Evolutionary conservation across 2,888 invertebrate genomes (phyloP).

Genomic region (Thera britannica): DNA sequence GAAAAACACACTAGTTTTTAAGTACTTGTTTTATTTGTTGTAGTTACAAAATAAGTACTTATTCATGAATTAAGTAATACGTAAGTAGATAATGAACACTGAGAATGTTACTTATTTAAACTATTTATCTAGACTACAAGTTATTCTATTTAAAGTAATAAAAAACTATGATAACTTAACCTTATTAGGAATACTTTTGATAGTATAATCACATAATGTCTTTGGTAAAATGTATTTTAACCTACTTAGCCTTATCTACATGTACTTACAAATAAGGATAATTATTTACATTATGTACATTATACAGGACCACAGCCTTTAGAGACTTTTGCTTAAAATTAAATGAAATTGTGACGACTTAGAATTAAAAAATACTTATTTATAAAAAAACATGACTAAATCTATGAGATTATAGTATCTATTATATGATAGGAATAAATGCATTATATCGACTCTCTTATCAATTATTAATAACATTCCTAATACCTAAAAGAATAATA

Average conservation of each 20-base stretch:
- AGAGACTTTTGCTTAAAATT: constrained; percentile 62
- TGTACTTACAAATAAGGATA: constrained; percentile 48
- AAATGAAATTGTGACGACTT: constrained; percentile 66
- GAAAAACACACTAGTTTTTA: neutral
- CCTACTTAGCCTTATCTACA: neutral
- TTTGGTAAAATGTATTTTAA: constrained; percentile 11
- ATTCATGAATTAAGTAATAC: neutral
- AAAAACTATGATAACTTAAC: constrained; percentile 2
- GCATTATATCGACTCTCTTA: constrained; percentile 31
- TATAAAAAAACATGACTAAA: neutral
- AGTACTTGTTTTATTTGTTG: neutral
- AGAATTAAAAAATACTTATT: constrained; percentile 14
- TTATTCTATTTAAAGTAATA: neutral
- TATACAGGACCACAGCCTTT: constrained; percentile 77
- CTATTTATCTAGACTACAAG: neutral
- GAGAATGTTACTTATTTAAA: constrained; percentile 1
- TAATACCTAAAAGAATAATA: neutral
- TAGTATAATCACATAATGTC: constrained; percentile 28
- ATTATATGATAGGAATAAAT: constrained; percentile 32
- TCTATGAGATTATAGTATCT: neutral
- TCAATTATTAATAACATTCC: neutral
- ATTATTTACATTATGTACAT: constrained; percentile 76
- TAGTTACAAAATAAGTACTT: neutral
- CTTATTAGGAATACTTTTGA: constrained; percentile 29
- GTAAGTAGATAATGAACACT: neutral